Evolutionary conservation across 2,113 vertebrate species (phyloP), one percentile per base, ranked within the genome.

Genomic region (Boleophthalmus pectinirostris): DNA sequence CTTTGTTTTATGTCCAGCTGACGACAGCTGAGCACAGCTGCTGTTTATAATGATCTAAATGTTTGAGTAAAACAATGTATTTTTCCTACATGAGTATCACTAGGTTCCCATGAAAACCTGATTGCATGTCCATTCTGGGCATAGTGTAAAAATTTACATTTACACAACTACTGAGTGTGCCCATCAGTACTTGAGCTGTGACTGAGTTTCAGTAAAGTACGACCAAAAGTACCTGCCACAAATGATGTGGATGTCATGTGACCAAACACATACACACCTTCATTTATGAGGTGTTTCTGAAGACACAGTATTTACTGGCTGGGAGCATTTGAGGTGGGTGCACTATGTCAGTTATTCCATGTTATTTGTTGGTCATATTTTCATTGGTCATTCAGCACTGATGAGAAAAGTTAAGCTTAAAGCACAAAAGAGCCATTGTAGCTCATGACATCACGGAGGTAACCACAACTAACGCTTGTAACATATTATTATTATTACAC

Each of bases 351-450:
- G 63, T 86, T 82, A 68, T 85, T 90, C 82, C 84, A 82, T 83
- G 85, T 89, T 90, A 81, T 85, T 72, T 35, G 43, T 71, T 35
- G 29, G 72, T 69, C 43, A 5, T 23, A 75, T 79, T 24, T 65
- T 77, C 72, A 75, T 61, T 24, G 20, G 68, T 76, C 45, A 73
- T 64, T 72, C 61, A 73, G 61, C 47, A 45, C 66, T 67, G 77
- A 86, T 74, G 80, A 83, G 66, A 46, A 78, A 77, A 79, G 66
- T 20, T 13, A n/a, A 38, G 72, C 29, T 33, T 3, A 69, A 53
- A 81, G 82, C 81, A 90, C 88, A 92, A 91, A 87, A 84, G 89
- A 86, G 47, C 68, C 85, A 86, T 92, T 92, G 72, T 91, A 71
- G 10, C 57, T 45, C 72, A 72, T 87, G 85, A 87, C 89, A 89